phyloP scores from a whole-genome alignment of 2,888 invertebrate species.

The Orthonevra nobilis region DNA sequence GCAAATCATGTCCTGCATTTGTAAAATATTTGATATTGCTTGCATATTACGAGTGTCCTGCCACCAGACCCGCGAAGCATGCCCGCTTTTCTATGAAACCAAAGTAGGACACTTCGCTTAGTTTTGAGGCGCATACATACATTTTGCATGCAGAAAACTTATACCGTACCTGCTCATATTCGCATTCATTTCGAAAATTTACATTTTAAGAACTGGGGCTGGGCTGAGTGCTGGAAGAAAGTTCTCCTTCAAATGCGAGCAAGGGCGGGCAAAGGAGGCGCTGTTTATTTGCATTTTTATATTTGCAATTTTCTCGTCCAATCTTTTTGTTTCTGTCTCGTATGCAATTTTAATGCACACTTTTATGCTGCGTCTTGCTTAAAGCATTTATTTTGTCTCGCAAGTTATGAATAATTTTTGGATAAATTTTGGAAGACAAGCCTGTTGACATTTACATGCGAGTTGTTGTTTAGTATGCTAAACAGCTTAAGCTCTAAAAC shows the following conservation, averaged over 20 bases:
- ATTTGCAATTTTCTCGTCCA: slow-evolving; percentile 8
- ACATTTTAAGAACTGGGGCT: slow-evolving; percentile 29
- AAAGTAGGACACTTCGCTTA: slow-evolving; percentile 12
- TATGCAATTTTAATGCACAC: slow-evolving; percentile 13
- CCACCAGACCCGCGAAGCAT: too few species aligned
- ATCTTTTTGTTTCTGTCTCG: neutral
- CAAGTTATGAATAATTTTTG: slow-evolving; percentile 28
- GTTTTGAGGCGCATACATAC: slow-evolving; percentile 1
- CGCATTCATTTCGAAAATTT: slow-evolving; percentile 44
- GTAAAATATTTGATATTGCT: slow-evolving; percentile 27
- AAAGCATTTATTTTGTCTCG: neutral
- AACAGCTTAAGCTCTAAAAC: too few species aligned
- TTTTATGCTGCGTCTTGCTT: too few species aligned
- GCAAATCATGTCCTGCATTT: slow-evolving; percentile 43
- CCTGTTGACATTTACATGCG: too few species aligned
- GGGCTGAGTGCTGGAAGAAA: neutral
- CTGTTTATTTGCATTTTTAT: slow-evolving; percentile 42
- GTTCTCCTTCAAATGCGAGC: neutral
- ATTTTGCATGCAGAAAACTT: slow-evolving; percentile 15
- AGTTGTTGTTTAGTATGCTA: too few species aligned
- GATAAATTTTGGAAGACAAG: too few species aligned
- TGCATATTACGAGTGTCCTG: too few species aligned
- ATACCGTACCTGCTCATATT: slow-evolving; percentile 40
- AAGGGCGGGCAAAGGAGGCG: too few species aligned
- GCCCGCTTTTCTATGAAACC: too few species aligned